Percentiles rank a stretch among this genome's conserved stretches.
Evolutionary conservation across 1,140 invertebrate genomes (phyloP).

Genomic region (Neoseiulus cucumeris): DNA sequence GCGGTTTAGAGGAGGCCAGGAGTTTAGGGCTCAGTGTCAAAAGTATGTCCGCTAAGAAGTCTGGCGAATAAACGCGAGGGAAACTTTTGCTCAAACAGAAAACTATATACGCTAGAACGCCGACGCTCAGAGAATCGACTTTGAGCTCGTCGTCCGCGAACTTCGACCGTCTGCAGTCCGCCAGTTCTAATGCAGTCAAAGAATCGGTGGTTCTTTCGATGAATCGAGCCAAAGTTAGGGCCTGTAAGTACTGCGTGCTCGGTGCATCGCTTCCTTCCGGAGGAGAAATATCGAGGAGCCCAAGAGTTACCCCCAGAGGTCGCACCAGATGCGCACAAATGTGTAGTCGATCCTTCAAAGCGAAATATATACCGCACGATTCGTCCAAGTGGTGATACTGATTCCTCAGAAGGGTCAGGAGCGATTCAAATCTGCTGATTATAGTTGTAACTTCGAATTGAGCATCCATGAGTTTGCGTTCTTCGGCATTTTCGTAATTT

Average conservation of each 20-base stretch:
- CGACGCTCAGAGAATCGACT: background rate
- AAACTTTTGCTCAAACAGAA: background rate
- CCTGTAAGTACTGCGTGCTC: background rate
- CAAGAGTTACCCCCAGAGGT: background rate
- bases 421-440: background rate
- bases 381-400: background rate
- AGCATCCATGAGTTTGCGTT: background rate
- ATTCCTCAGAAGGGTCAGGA: background rate
- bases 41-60: background rate
- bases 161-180: background rate
- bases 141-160: background rate
- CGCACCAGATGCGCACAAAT: background rate
- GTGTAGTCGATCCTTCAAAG: background rate
- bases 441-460: background rate
- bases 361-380: background rate
- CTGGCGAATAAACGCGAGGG: background rate
- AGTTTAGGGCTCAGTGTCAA: background rate
- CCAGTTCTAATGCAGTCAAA: background rate
- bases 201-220: background rate
- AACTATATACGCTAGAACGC: background rate
- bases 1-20: background rate
- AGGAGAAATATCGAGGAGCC: background rate
- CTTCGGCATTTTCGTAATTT: background rate
- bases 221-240: background rate
- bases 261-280: background rate